Percentiles rank a stretch among this genome's conserved stretches.
Evolutionary conservation across 2,113 vertebrate species (phyloP).

Genomic region (Siniperca knerii): DNA sequence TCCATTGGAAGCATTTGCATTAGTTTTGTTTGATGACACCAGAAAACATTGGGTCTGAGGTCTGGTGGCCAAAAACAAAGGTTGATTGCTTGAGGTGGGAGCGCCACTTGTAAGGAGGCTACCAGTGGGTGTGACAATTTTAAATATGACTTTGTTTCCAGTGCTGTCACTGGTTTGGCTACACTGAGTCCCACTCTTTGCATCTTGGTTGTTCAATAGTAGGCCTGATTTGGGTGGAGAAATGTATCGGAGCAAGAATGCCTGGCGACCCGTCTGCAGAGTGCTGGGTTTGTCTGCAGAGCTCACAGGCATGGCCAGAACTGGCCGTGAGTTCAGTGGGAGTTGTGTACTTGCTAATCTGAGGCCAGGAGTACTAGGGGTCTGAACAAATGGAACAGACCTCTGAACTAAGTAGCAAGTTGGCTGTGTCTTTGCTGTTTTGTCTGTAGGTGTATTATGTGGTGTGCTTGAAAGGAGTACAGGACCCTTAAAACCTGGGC

Average conservation of each 20-base stretch:
- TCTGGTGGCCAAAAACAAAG: slow-evolving; percentile 81
- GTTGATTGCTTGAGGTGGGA: slow-evolving; percentile 70
- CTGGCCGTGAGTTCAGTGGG: slow-evolving; percentile 67
- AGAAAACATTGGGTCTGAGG: slow-evolving; percentile 83
- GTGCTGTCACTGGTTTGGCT: slow-evolving; percentile 68
- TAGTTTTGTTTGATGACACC: slow-evolving; percentile 79
- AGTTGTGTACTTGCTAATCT: slow-evolving; percentile 70
- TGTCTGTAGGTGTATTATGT: slow-evolving; percentile 72
- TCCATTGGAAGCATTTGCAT: slow-evolving; percentile 61
- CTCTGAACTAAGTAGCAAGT: slow-evolving; percentile 85
- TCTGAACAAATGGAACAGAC: slow-evolving; percentile 75
- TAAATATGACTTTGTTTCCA: slow-evolving; percentile 83
- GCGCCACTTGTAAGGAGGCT: slow-evolving; percentile 72
- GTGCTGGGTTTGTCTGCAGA: slow-evolving; percentile 71
- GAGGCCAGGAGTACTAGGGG: slow-evolving; percentile 51
- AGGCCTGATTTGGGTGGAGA: slow-evolving; percentile 81
- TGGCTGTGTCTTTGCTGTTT: slow-evolving; percentile 64
- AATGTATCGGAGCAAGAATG: slow-evolving; percentile 84
- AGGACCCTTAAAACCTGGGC: slow-evolving; percentile 78
- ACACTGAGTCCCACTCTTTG: slow-evolving; percentile 61
- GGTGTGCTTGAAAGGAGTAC: slow-evolving; percentile 79
- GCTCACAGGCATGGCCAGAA: slow-evolving; percentile 80
- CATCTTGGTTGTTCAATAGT: slow-evolving; percentile 74
- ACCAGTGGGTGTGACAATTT: slow-evolving; percentile 79
- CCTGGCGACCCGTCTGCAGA: slow-evolving; percentile 81